Conservation (phyloP, 2,888 invertebrate species). For the Coenonympha arcania region DNA sequence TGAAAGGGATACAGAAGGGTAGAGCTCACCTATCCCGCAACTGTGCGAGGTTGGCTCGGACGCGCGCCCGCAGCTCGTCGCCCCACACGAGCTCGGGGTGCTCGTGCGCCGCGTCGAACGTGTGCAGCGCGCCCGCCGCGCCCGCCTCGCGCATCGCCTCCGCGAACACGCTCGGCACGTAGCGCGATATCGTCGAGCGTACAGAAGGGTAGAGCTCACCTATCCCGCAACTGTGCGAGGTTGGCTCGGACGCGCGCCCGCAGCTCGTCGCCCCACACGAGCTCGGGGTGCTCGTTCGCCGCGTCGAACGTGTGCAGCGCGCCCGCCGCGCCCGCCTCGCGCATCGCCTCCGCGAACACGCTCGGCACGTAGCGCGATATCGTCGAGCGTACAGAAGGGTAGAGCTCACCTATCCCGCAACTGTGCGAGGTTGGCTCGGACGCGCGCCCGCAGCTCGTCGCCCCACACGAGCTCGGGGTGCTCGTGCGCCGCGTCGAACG, state of each 20-base stretch:
- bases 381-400: too few relatives aligned
- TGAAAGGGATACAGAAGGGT: too few relatives aligned
- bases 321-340: slow-evolving; percentile 76
- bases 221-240: slow-evolving; percentile 78
- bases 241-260: slow-evolving; percentile 81
- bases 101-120: slow-evolving; percentile 96
- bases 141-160: slow-evolving; percentile 94
- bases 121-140: slow-evolving; percentile 78
- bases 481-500: slow-evolving; percentile 96
- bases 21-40: slow-evolving; percentile 79
- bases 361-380: slow-evolving; percentile 92
- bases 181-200: slow-evolving; percentile 87
- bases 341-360: slow-evolving; percentile 96
- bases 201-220: slow-evolving; percentile 76
- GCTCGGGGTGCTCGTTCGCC: slow-evolving; percentile 97
- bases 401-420: slow-evolving; percentile 79
- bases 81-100: slow-evolving; percentile 99
- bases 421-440: slow-evolving; percentile 79
- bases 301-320: slow-evolving; percentile 94
- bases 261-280: slow-evolving; percentile 96
- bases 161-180: slow-evolving; percentile 93
- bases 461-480: slow-evolving; percentile 99
- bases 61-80: slow-evolving; percentile 84
- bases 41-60: slow-evolving; percentile 79
- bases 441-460: slow-evolving; percentile 84